Percentiles rank a stretch among this genome's conserved stretches.
These are phyloP conservation scores for Coreius guichenoti DNA, from an alignment of 2,797 vertebrate genomes.

Conservation along the genomic window DNA sequence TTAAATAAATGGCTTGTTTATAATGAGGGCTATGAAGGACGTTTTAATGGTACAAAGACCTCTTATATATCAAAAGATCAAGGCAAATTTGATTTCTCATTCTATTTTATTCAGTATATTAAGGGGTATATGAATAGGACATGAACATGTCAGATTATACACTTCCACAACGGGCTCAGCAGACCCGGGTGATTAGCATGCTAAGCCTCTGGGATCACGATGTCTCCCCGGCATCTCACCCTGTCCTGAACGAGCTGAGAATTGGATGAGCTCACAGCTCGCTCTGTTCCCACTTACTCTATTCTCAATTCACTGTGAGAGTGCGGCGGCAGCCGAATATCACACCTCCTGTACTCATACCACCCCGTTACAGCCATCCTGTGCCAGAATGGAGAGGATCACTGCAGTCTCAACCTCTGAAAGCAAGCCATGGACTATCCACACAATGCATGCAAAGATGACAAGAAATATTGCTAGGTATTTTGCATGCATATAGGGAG, in stretches of 20 bases:
- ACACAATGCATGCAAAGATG: background rate
- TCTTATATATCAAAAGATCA: background rate
- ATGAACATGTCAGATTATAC: background rate
- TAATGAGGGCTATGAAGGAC: background rate
- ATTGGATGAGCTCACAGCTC: constrained; percentile 34
- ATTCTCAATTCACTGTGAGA: background rate
- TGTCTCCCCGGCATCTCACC: constrained; percentile 22
- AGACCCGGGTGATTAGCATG: constrained; percentile 18
- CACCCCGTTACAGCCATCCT: too few species aligned
- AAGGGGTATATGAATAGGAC: background rate
- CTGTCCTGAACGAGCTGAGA: constrained; percentile 25
- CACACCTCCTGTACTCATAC: background rate
- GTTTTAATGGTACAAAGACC: background rate
- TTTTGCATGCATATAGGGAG: background rate
- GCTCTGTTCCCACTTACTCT: constrained; percentile 16
- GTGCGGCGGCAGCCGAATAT: background rate
- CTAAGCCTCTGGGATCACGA: background rate
- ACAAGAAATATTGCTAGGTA: background rate
- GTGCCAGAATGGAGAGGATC: background rate
- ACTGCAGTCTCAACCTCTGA: background rate
- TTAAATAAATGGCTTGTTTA: background rate
- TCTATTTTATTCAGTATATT: background rate
- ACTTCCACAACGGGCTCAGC: background rate
- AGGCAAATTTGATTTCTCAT: background rate
- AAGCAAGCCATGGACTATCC: background rate